A percentile compares a stretch with the other conserved stretches of the same genome.
phyloP scores from a whole-genome alignment of 2,797 vertebrate genomes.

The Poeciliopsis infans region DNA sequence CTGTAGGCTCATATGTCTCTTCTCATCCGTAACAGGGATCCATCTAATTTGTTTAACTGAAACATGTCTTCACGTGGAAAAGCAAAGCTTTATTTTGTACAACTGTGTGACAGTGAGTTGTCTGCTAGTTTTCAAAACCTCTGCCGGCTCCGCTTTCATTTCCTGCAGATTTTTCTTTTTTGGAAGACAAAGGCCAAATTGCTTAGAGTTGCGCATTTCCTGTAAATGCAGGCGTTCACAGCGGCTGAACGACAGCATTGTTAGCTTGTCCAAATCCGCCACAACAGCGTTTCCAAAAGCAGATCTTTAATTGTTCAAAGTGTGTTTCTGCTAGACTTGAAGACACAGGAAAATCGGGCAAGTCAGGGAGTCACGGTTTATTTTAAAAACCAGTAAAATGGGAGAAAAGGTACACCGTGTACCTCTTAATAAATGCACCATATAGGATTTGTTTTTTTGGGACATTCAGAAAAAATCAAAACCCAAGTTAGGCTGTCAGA shows the following conservation, averaged over 20 bases:
- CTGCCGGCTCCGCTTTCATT: slow-evolving; percentile 29
- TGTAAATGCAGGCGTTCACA: slow-evolving; percentile 1
- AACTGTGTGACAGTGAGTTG: slow-evolving; percentile 38
- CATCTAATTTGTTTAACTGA: slow-evolving; percentile 6
- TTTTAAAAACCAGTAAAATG: neutral
- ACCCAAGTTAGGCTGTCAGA: neutral
- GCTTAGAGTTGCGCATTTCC: neutral
- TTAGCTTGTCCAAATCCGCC: neutral
- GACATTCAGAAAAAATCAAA: neutral
- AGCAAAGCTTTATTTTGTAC: slow-evolving; percentile 28
- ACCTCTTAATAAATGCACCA: neutral
- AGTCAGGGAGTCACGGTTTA: neutral
- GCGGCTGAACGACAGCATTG: neutral
- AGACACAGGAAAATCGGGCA: neutral
- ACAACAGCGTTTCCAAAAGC: neutral
- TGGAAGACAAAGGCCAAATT: slow-evolving; percentile 15
- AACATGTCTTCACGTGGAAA: slow-evolving; percentile 17
- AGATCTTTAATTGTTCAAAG: neutral
- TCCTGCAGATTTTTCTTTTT: slow-evolving; percentile 28
- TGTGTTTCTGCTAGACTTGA: neutral
- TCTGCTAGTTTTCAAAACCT: slow-evolving; percentile 57
- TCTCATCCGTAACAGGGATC: neutral
- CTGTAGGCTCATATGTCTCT: neutral
- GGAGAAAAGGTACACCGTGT: neutral
- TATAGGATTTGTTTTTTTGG: neutral